These are phyloP conservation scores for Carettochelys insculpta DNA, from an alignment of 2,113 vertebrate species.

Conservation along the genomic window DNA sequence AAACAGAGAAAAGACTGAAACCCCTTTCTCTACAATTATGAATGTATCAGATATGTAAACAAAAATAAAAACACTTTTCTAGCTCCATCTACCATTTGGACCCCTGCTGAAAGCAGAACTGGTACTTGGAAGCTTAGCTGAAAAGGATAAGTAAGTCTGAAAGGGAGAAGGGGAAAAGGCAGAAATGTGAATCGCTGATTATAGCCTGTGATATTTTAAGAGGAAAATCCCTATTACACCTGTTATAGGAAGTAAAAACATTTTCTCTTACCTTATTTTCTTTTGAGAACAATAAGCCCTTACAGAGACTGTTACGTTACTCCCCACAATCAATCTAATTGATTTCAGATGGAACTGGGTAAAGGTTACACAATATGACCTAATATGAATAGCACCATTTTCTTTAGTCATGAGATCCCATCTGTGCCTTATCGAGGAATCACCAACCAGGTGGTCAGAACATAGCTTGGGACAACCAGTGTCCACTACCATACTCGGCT, in stretches of 20 bases:
- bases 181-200: neutral
- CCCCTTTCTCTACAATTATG: neutral
- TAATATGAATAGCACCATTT: neutral
- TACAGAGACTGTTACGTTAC: rapidly evolving
- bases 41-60: neutral
- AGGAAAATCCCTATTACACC: neutral
- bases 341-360: neutral
- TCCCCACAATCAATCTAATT: neutral
- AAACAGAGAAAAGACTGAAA: neutral
- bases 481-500: neutral
- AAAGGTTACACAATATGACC: neutral
- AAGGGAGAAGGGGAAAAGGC: neutral
- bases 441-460: neutral
- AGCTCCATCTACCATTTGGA: neutral
- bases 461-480: neutral
- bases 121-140: neutral
- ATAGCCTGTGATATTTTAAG: neutral
- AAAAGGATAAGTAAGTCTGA: neutral
- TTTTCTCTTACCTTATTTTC: neutral
- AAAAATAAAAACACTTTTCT: neutral
- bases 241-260: neutral
- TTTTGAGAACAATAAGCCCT: neutral
- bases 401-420: neutral
- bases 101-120: neutral
- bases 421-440: neutral